Base-by-base conservation (phyloP, 53 echinoderm and acorn worm species). In the Hippasteria phrygiana region DNA sequence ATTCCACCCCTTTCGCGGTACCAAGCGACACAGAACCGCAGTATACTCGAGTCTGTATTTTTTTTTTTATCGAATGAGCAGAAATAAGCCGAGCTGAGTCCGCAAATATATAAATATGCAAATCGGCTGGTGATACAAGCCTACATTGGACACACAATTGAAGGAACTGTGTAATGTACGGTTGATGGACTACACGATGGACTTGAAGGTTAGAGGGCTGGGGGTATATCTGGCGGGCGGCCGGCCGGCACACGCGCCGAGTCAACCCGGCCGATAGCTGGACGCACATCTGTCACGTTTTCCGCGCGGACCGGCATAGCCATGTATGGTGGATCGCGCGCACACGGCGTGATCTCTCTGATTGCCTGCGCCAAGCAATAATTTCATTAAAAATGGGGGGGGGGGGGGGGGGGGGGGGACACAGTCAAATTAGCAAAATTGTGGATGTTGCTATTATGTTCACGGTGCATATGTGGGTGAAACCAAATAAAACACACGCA, bases 91-190 rank as follows among this genome's bases (percentile, higher is more conserved):
- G 34, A 14, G 41, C 45, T 29, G 33, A 32, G 22, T 22, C 34
- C 28, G 71, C 36, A 47, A 24, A 83, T 43, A 66, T 67, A 85
- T 85, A 51, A 85, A 85, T 85, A 85, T 85, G 85, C 85, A 85
- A 36, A 71, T 65, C 22, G 48, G 71, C 85, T 50, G 85, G 85
- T 82, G n/a, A 20, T 43, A 12, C 32, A 24, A 2, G 50, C 14
- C 11, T 8, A 26, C 28, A 28, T 3, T 75, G 28, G 46, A 75
- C 26, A 76, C 76, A 76, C 76, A 76, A 76, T 76, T 50, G 50
- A 76, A 24, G 16, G 77, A 54, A 42, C 26, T 37, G 56, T 28
- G 51, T 32, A 37, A 22, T 79, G 59, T 53, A 42, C 14, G 41
- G 38, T 73, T 73, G 4, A 26, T 41, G 43, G 41, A 10, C 5